Evolutionary conservation across 2,888 invertebrate genomes (phyloP).

Genomic region (Eristalinus sepulchralis): DNA sequence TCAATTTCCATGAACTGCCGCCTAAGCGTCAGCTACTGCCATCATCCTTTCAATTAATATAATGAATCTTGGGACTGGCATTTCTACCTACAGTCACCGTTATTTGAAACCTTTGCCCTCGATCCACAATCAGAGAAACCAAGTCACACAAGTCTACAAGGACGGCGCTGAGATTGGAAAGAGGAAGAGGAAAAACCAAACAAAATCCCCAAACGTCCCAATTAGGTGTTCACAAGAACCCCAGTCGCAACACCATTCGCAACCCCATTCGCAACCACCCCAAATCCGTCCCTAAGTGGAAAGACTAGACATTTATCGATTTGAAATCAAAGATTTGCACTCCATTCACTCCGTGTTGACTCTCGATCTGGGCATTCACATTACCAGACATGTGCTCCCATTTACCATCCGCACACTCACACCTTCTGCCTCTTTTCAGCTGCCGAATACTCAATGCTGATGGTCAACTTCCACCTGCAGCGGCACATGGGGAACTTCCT

Average conservation of each 20-base stretch:
- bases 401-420: neutral
- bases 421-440: conserved; percentile 80
- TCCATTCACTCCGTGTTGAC: conserved; percentile 44
- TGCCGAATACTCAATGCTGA: conserved; percentile 86
- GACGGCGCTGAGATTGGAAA: neutral
- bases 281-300: conserved; percentile 14
- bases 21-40: neutral
- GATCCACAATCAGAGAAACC: neutral
- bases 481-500: conserved; percentile 93
- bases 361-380: conserved; percentile 36
- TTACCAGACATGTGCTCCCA: neutral
- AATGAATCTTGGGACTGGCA: conserved; percentile 29
- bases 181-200: conserved; percentile 10
- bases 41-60: conserved; percentile 30
- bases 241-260: neutral
- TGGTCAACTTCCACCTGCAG: conserved; percentile 89
- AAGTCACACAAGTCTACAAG: neutral
- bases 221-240: conserved; percentile 43
- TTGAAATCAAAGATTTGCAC: conserved; percentile 49
- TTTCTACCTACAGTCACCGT: neutral
- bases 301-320: conserved; percentile 58
- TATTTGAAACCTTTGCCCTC: neutral
- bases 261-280: neutral
- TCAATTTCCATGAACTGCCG: neutral
- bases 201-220: conserved; percentile 59